These are phyloP conservation scores for Sebastes fasciatus DNA, from an alignment of 2,113 vertebrate genomes.

Conservation along the genomic window DNA sequence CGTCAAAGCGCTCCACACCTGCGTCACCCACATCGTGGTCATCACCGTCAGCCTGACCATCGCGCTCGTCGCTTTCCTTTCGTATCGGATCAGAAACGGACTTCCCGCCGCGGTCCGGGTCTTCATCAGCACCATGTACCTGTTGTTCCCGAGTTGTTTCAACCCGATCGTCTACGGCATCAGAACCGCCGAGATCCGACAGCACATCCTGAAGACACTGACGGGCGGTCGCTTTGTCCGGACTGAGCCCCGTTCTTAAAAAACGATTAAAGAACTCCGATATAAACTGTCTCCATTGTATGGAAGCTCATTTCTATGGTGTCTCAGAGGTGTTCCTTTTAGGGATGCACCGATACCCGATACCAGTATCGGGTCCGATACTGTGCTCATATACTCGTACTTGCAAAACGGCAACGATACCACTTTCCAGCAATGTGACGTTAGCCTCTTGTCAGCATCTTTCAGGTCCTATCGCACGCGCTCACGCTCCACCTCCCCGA, in stretches of 20 bases:
- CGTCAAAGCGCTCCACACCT: constrained; percentile 43
- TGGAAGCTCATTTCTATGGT: too few relatives aligned
- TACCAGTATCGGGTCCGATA: too few relatives aligned
- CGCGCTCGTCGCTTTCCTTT: constrained; percentile 31
- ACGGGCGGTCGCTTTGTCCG: too few relatives aligned
- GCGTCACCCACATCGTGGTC: constrained; percentile 55
- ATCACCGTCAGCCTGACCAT: constrained; percentile 13
- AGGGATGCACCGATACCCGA: too few relatives aligned
- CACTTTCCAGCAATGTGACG: too few relatives aligned
- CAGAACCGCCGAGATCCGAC: constrained; percentile 46
- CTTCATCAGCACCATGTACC: constrained; percentile 49
- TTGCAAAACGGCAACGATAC: too few relatives aligned
- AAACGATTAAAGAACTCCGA: neutral
- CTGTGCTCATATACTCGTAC: too few relatives aligned
- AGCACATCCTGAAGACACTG: constrained; percentile 32
- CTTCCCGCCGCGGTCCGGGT: constrained; percentile 24
- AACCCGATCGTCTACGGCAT: constrained; percentile 59
- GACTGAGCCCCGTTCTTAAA: neutral
- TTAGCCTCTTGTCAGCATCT: too few relatives aligned
- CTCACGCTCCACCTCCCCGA: too few relatives aligned
- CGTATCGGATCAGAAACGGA: constrained; percentile 28
- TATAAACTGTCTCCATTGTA: too few relatives aligned
- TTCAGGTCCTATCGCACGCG: too few relatives aligned
- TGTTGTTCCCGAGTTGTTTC: constrained; percentile 45
- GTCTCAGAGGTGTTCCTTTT: too few relatives aligned